Base-by-base conservation (phyloP, 2,888 invertebrate genomes). In the Leptura quadrifasciata region DNA sequence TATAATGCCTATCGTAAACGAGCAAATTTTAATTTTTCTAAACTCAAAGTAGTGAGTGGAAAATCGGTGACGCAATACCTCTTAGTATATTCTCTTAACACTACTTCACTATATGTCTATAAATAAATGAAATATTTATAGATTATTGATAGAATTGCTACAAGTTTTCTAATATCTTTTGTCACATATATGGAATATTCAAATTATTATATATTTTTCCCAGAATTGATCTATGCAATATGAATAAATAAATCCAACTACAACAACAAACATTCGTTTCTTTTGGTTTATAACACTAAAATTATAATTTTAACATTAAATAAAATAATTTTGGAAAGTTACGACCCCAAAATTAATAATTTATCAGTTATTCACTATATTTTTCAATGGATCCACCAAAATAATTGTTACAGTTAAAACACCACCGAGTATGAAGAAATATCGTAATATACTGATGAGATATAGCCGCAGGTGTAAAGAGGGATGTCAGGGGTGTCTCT, bases 401-500 rank as follows among this genome's bases (percentile, higher is more conserved):
- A 57, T 58, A 57, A 75, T 18, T 57, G 27, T 69, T 70, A 61
- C 74, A 68, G 61, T 27, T 31, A 17, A 77, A 77, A 74, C 80
- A 82, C 81, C 72, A 84, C 86, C 89, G 85, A 85, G 87, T 83
- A 87, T 87, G 64, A 87, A 89, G 89, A 86, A 89, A 89, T 88
- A 89, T 87, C 89, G 83, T 70, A 86, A 82, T 65, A 82, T 81
- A 80, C 84, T 87, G 74, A 85, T 74, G 85, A 58, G 68, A 71
- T 76, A 76, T 74, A 75, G 80, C 84, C 79, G 81, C 84, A 83
- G 83, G 83, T 80, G 79, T 78, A 75, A 79, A 80, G 78, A 79
- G 82, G 82, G 75, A 77, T 77, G 79, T 80, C 88, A 87, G 86
- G 91, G 90, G 89, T 90, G 90, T 89, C 84, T 88, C 87, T 87